Percentiles rank a stretch among this genome's conserved stretches.
These are phyloP conservation scores for Aurelia aurita DNA, from an alignment of 30 jellyfish, hydroid and myxozoan species.

Conservation along the genomic window DNA sequence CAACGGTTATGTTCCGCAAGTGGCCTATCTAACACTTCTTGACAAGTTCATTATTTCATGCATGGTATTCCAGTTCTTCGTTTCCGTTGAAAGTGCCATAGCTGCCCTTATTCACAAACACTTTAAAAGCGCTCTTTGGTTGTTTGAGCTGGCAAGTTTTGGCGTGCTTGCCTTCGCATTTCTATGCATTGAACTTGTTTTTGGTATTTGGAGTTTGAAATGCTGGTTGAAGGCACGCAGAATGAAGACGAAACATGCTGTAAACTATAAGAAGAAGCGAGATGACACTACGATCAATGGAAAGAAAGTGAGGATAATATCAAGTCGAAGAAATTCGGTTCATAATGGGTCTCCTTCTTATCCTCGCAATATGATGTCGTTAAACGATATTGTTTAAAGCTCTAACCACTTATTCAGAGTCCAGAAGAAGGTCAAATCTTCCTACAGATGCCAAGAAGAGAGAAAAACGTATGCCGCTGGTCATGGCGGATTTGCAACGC, in stretches of 20 bases:
- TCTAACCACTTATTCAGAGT: too few relatives aligned
- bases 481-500: too few relatives aligned
- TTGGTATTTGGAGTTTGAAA: slow-evolving; percentile 3
- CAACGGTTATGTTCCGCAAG: slow-evolving; percentile 22
- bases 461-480: too few relatives aligned
- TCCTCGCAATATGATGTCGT: too few relatives aligned
- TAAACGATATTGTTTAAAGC: too few relatives aligned
- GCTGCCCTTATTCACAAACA: slow-evolving; percentile 1
- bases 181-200: slow-evolving; percentile 1
- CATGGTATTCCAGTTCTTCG: slow-evolving; percentile 26
- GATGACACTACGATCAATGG: too few relatives aligned
- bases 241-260: neutral
- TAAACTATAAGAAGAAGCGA: neutral
- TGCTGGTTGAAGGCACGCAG: slow-evolving; percentile 8
- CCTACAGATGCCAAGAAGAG: too few relatives aligned
- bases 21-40: slow-evolving; percentile 21
- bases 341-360: too few relatives aligned
- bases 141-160: slow-evolving; percentile 13
- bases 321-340: too few relatives aligned
- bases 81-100: neutral
- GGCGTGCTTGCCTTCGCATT: neutral
- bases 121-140: neutral
- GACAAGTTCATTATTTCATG: slow-evolving; percentile 15
- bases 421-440: too few relatives aligned
- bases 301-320: too few relatives aligned